Percentiles rank a stretch among this genome's conserved stretches.
Evolutionary conservation across 2,888 invertebrate species (phyloP).

Genomic region (Synergus itoensis): DNA sequence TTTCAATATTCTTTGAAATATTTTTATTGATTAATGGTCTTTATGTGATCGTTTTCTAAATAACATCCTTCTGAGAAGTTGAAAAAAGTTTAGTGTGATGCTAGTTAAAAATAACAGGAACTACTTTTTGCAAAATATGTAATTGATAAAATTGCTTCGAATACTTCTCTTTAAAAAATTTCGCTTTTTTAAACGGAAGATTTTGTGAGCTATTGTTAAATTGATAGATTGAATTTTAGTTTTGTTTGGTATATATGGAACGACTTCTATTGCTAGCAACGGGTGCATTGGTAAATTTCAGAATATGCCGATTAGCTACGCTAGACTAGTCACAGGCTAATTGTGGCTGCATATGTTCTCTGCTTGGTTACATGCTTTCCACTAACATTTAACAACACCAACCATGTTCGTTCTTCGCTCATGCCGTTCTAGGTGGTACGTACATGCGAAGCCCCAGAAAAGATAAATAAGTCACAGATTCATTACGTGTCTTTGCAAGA

Average conservation of each 20-base stretch:
- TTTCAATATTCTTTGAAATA: too few relatives aligned
- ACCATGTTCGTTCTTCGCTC: conserved; percentile 71
- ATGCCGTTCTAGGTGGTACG: conserved; percentile 73
- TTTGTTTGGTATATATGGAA: conserved; percentile 28
- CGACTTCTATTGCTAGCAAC: conserved; percentile 44
- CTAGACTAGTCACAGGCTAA: conserved; percentile 69
- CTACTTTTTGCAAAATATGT: background rate
- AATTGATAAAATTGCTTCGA: background rate
- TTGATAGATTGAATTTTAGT: background rate
- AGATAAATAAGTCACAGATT: conserved; percentile 44
- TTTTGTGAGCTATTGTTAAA: conserved; percentile 2
- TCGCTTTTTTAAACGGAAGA: background rate
- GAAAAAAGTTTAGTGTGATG: background rate
- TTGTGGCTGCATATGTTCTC: conserved; percentile 73
- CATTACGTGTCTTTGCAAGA: conserved; percentile 37
- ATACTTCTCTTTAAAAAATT: background rate
- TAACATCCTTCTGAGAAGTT: background rate
- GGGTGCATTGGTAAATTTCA: conserved; percentile 52
- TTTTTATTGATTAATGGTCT: background rate
- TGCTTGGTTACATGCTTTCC: conserved; percentile 75
- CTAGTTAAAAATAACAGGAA: background rate
- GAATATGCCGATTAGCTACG: conserved; percentile 60
- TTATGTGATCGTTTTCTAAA: background rate
- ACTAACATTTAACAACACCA: conserved; percentile 73
- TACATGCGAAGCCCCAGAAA: conserved; percentile 66